Conservation (phyloP, 2,113 vertebrate genomes). For the Rhinoderma darwinii region DNA sequence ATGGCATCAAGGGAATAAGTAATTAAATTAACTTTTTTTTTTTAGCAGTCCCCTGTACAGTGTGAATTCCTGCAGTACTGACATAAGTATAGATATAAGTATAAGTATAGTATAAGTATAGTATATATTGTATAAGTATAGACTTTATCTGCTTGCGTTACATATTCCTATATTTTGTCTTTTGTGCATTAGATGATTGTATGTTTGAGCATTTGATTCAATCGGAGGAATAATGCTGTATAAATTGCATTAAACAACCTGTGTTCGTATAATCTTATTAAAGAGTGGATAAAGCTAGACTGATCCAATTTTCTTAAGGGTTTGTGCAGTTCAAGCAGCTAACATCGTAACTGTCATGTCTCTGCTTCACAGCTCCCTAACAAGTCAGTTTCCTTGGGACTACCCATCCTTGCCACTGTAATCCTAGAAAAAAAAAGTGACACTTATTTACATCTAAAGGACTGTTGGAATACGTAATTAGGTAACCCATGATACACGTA, state of each 20-base stretch:
- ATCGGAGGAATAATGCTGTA: neutral
- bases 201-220: neutral
- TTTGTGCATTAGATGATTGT: neutral
- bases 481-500: neutral
- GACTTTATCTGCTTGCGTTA: neutral
- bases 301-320: slow-evolving; percentile 43
- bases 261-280: slow-evolving; percentile 40
- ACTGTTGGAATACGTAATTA: neutral
- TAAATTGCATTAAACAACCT: slow-evolving; percentile 33
- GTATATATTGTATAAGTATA: too few species aligned
- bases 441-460: neutral
- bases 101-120: too few species aligned
- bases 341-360: slow-evolving; percentile 14
- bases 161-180: neutral
- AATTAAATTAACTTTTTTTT: too few species aligned
- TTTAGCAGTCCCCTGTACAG: too few species aligned
- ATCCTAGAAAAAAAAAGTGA: neutral
- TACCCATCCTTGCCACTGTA: neutral
- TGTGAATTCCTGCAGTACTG: too few species aligned
- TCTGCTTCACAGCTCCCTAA: slow-evolving; percentile 1
- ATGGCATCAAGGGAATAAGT: too few species aligned
- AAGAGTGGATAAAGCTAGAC: slow-evolving; percentile 23
- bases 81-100: too few species aligned
- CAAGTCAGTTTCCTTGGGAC: neutral
- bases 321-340: neutral